Conservation (phyloP, 2,797 vertebrate species). For the Mus minutoides region DNA sequence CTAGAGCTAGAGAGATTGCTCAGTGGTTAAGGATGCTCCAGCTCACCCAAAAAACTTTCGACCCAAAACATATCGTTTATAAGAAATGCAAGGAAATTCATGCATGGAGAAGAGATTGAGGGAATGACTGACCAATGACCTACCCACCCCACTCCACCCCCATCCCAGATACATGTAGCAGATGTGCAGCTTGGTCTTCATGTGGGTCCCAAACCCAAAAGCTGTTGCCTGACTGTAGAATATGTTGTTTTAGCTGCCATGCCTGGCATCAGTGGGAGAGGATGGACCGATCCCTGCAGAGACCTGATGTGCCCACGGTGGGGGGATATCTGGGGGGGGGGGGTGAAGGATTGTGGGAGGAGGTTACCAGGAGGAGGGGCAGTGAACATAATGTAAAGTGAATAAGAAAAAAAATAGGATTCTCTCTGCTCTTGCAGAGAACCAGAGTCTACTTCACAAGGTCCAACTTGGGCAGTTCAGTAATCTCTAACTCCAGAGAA, state of each 20-base stretch:
- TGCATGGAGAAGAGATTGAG: neutral
- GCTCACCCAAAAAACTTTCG: neutral
- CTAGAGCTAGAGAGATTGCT: neutral
- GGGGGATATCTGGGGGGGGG: neutral
- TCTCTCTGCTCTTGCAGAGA: neutral
- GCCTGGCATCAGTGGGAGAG: neutral
- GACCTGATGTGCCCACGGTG: neutral
- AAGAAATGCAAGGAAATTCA: neutral
- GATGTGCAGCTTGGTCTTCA: neutral
- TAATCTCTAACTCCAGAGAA: neutral
- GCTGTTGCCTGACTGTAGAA: neutral
- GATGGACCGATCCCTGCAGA: neutral
- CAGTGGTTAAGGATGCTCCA: neutral
- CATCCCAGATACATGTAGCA: neutral
- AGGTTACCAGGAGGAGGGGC: neutral
- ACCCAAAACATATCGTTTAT: neutral
- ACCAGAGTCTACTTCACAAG: neutral
- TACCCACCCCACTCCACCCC: neutral
- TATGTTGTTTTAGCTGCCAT: neutral
- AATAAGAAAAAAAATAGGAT: neutral
- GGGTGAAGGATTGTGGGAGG: neutral
- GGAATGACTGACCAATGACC: neutral
- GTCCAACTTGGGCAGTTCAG: neutral
- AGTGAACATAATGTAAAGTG: neutral
- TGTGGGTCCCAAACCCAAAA: neutral